phyloP scores from a whole-genome alignment of 2,888 invertebrate species.

The Danaus chrysippus region DNA sequence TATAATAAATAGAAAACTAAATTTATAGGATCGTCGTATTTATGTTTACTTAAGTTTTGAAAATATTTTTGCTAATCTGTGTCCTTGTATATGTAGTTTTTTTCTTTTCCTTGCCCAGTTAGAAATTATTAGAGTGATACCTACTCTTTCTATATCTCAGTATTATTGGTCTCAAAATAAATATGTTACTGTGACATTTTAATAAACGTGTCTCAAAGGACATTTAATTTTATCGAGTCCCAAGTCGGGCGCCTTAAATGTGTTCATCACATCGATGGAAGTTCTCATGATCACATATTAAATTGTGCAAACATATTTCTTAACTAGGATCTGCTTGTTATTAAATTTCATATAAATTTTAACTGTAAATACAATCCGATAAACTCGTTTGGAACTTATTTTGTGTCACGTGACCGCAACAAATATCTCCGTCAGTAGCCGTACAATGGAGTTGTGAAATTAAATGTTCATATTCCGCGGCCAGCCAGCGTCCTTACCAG shows the following conservation, averaged over 20 bases:
- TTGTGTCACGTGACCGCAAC: constrained; percentile 7
- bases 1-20: too few relatives aligned
- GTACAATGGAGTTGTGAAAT: constrained; percentile 48
- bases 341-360: too few relatives aligned
- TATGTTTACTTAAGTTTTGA: too few relatives aligned
- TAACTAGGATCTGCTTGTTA: too few relatives aligned
- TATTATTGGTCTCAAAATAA: constrained; percentile 10
- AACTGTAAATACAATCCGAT: too few relatives aligned
- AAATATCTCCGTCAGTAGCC: constrained; percentile 43
- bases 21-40: too few relatives aligned
- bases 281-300: constrained; percentile 53
- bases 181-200: constrained; percentile 29
- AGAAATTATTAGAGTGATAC: too few relatives aligned
- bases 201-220: constrained; percentile 38
- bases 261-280: constrained; percentile 46
- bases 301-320: constrained; percentile 23
- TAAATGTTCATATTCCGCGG: constrained; percentile 56
- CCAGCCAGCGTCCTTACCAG: constrained; percentile 33
- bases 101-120: too few relatives aligned
- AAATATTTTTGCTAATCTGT: too few relatives aligned
- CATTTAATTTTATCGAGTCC: constrained; percentile 49
- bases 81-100: too few relatives aligned
- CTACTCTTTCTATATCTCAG: too few relatives aligned
- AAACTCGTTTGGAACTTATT: neutral
- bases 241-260: constrained; percentile 48